phyloP scores from a whole-genome alignment of 2,888 invertebrate genomes.

The Neoscelio sp. region DNA sequence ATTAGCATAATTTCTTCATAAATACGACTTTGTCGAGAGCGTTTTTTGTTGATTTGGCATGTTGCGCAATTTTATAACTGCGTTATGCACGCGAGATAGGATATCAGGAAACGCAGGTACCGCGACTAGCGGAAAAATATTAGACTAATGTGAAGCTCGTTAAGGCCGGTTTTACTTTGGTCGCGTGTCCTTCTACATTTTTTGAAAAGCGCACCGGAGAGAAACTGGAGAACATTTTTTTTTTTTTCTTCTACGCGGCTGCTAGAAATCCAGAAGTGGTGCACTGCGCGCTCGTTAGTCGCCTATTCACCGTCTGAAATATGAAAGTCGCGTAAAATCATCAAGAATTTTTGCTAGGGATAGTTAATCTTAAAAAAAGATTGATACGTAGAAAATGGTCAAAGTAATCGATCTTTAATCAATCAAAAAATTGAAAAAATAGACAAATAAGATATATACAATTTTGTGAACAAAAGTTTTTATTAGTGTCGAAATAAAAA shows the following conservation, averaged over 20 bases:
- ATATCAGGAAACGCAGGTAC: conserved; percentile 41
- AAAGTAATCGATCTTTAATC: no score
- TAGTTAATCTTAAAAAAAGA: no score
- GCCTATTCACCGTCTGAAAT: conserved; percentile 3
- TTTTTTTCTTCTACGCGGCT: background rate
- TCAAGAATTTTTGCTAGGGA: no score
- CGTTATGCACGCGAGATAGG: conserved; percentile 37
- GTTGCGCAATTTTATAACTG: conserved; percentile 37
- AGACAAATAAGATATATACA: no score
- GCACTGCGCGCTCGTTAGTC: conserved; percentile 7
- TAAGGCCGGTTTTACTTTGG: conserved; percentile 39
- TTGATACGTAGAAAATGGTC: no score
- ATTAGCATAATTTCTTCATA: conserved; percentile 32
- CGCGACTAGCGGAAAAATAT: conserved; percentile 6
- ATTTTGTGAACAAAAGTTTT: no score
- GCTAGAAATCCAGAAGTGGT: conserved; percentile 24
- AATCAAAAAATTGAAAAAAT: no score
- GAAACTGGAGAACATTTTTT: conserved; percentile 31
- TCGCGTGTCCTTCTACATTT: conserved; percentile 42
- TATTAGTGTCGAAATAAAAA: no score
- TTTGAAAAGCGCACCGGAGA: conserved; percentile 32
- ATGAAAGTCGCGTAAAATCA: background rate
- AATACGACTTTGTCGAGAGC: conserved; percentile 34
- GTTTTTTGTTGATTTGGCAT: conserved; percentile 29
- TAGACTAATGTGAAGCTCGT: conserved; percentile 8